phyloP scores from a whole-genome alignment of 2,797 vertebrate species.

The Anguilla anguilla region DNA sequence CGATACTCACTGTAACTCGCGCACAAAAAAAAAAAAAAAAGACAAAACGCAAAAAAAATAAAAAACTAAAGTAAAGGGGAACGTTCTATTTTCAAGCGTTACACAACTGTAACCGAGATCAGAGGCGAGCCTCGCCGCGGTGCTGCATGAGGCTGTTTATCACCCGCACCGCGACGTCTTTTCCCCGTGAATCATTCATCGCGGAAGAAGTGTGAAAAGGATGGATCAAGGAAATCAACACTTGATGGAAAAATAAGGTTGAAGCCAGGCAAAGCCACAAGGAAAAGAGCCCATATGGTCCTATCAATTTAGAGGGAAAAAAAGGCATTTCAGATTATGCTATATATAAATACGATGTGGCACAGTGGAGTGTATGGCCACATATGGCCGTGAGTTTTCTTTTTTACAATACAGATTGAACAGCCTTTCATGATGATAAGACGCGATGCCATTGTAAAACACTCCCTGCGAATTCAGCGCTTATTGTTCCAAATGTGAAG shows the following conservation, averaged over 20 bases:
- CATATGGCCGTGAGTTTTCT: constrained; percentile 42
- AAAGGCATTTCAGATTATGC: constrained; percentile 6
- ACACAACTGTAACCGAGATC: constrained; percentile 79
- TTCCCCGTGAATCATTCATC: constrained; percentile 77
- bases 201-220: constrained; percentile 63
- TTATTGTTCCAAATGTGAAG: constrained; percentile 68
- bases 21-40: constrained; percentile 53
- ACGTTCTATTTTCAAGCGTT: constrained; percentile 75
- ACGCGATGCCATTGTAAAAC: constrained; percentile 51
- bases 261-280: constrained; percentile 66
- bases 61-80: constrained; percentile 69
- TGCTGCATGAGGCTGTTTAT: constrained; percentile 54
- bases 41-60: constrained; percentile 49
- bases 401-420: constrained; percentile 52
- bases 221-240: constrained; percentile 74
- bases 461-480: constrained; percentile 52
- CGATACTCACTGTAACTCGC: constrained; percentile 81
- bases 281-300: constrained; percentile 50
- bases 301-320: not conserved
- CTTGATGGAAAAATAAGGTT: constrained; percentile 77
- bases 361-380: constrained; percentile 39
- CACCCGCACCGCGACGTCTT: constrained; percentile 67
- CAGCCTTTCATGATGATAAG: constrained; percentile 64
- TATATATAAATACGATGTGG: not conserved
- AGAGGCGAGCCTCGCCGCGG: constrained; percentile 73